phyloP scores from a whole-genome alignment of 2,113 vertebrate genomes.

The Proterorhinus semilunaris region DNA sequence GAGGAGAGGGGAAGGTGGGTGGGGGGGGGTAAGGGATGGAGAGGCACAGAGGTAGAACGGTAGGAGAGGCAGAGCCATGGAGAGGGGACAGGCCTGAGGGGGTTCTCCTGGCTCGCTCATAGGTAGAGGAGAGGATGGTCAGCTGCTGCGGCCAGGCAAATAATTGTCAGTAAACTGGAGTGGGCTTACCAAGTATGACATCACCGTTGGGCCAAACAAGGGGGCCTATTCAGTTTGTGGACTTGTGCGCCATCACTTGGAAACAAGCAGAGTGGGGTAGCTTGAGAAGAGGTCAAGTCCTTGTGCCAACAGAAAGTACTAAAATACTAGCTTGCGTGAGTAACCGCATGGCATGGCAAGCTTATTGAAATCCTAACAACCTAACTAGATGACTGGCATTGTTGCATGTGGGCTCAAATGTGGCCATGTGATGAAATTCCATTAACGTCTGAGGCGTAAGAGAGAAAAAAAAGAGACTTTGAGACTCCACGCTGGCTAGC shows the following conservation, averaged over 20 bases:
- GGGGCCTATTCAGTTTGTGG: not conserved
- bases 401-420: not conserved
- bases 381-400: not conserved
- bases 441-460: no score
- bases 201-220: not conserved
- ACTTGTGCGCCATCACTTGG: not conserved
- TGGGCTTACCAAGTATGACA: constrained; percentile 1
- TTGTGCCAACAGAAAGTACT: not conserved
- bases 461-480: no score
- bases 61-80: constrained; percentile 33
- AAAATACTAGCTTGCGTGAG: no score
- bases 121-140: constrained; percentile 32
- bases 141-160: constrained; percentile 15
- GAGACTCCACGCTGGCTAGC: not conserved
- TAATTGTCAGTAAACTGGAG: constrained; percentile 4
- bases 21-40: constrained; percentile 39
- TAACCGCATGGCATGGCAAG: no score
- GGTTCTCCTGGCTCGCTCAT: constrained; percentile 28
- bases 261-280: not conserved
- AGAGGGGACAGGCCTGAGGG: constrained; percentile 11
- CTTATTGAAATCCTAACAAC: no score
- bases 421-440: not conserved
- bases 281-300: not conserved
- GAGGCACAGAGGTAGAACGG: constrained; percentile 49
- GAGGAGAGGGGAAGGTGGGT: constrained; percentile 43